These are phyloP conservation scores for Ictalurus furcatus DNA, from an alignment of 2,113 vertebrate species.

Conservation along the genomic window DNA sequence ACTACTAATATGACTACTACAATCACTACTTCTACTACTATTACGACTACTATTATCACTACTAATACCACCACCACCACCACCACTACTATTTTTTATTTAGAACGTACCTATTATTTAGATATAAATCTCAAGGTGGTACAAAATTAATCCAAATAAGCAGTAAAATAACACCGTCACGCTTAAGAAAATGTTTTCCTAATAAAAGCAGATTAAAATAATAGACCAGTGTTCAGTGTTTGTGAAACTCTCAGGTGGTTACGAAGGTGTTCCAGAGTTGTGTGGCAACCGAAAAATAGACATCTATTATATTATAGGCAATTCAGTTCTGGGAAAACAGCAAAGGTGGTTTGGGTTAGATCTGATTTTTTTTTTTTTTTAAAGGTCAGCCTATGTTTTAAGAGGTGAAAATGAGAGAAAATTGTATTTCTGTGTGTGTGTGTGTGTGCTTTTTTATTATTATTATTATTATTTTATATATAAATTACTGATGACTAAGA, in stretches of 20 bases:
- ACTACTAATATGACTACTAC: neutral
- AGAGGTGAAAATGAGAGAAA: neutral
- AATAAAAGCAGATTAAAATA: neutral
- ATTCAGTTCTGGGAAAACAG: constrained; percentile 11
- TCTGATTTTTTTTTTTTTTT: neutral
- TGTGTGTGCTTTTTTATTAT: neutral
- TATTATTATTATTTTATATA: too few relatives aligned
- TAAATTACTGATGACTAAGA: neutral
- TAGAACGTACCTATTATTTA: neutral
- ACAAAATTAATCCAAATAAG: neutral
- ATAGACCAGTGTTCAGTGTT: neutral
- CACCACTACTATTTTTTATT: neutral
- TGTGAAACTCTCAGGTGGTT: constrained; percentile 7
- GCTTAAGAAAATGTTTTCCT: neutral
- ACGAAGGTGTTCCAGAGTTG: constrained; percentile 3
- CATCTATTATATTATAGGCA: neutral
- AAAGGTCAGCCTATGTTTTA: constrained; percentile 1
- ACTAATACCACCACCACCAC: neutral
- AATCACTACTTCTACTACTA: neutral
- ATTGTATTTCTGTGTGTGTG: neutral
- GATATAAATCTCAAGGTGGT: neutral
- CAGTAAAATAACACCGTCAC: neutral
- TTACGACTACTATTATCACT: neutral
- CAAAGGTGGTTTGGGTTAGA: neutral
- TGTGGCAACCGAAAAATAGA: neutral